A percentile compares a stretch with the other conserved stretches of the same genome.
phyloP scores from a whole-genome alignment of 1,140 invertebrate species.

The Drosophila ogumai region DNA sequence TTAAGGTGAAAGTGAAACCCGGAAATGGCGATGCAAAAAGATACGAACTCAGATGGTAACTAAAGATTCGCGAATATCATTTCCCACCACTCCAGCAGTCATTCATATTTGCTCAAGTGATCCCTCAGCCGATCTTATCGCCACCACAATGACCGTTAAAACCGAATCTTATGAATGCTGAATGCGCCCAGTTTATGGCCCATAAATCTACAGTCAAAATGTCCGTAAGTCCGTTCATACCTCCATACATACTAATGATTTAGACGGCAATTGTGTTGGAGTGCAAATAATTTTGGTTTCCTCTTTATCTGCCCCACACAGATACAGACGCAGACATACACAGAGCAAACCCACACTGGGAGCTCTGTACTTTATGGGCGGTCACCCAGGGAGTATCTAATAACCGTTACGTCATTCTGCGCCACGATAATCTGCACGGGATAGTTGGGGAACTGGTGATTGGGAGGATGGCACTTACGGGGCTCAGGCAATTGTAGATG shows the following conservation, averaged over 20 bases:
- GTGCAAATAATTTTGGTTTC: conserved; percentile 48
- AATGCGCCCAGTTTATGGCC: conserved; percentile 26
- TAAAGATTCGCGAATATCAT: conserved; percentile 4
- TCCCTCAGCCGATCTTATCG: conserved; percentile 26
- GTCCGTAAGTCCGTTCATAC: conserved; percentile 34
- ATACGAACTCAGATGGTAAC: conserved; percentile 13
- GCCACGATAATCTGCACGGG: conserved; percentile 36
- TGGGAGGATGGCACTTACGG: conserved; percentile 86
- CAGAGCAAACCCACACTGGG: conserved; percentile 25
- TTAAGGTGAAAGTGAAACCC: conserved; percentile 29
- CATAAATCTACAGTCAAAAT: conserved; percentile 34
- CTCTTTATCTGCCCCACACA: conserved; percentile 44
- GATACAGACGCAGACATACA: conserved; percentile 11
- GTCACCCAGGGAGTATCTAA: conserved; percentile 41
- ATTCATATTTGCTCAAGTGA: conserved; percentile 7
- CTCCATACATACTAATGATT: conserved; percentile 46
- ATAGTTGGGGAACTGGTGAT: conserved; percentile 6
- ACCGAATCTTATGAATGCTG: conserved; percentile 24
- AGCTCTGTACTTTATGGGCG: conserved; percentile 22
- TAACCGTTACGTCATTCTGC: conserved; percentile 42
- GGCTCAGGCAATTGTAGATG: conserved; percentile 90
- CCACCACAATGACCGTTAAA: conserved; percentile 8
- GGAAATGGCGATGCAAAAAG: conserved; percentile 14
- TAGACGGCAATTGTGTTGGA: conserved; percentile 44
- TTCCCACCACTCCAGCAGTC: conserved; percentile 12